Evolutionary conservation across 1,140 invertebrate genomes (phyloP).

Genomic region (Subanguina moxae): DNA sequence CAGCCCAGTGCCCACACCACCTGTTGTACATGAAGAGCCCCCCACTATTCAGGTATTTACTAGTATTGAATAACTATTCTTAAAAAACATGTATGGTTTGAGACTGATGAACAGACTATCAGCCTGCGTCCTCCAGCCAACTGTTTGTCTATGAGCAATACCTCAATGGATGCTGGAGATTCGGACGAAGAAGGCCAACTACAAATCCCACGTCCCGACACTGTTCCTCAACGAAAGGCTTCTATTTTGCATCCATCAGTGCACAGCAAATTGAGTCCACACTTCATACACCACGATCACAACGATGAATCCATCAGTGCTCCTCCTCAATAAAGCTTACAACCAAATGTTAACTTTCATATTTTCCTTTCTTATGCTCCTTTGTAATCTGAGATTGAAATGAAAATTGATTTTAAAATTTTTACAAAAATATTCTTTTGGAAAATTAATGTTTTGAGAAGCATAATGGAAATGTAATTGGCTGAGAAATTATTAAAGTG

Average conservation of each 20-base stretch:
- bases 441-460: too few species aligned
- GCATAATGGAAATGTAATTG: too few species aligned
- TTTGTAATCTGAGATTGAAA: too few species aligned
- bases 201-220: conserved; percentile 45
- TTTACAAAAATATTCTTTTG: too few species aligned
- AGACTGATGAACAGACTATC: neutral
- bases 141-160: conserved; percentile 1
- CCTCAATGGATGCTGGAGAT: conserved; percentile 25
- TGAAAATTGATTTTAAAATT: too few species aligned
- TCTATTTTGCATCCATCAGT: conserved; percentile 57
- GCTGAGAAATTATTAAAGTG: too few species aligned
- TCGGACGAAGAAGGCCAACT: conserved; percentile 31
- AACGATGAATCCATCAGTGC: conserved; percentile 23
- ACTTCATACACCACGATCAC: conserved; percentile 55
- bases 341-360: too few species aligned
- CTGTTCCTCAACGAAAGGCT: conserved; percentile 56
- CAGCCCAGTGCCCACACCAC: conserved; percentile 22
- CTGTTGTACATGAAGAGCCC: conserved; percentile 11
- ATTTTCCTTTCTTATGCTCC: too few species aligned
- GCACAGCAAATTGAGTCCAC: conserved; percentile 54
- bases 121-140: conserved; percentile 7
- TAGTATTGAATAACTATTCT: neutral
- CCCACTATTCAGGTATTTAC: neutral
- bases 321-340: conserved; percentile 15
- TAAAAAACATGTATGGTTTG: neutral